These are phyloP conservation scores for Hydrocynus forskahlii DNA, from an alignment of 2,797 vertebrate genomes.

Conservation along the genomic window DNA sequence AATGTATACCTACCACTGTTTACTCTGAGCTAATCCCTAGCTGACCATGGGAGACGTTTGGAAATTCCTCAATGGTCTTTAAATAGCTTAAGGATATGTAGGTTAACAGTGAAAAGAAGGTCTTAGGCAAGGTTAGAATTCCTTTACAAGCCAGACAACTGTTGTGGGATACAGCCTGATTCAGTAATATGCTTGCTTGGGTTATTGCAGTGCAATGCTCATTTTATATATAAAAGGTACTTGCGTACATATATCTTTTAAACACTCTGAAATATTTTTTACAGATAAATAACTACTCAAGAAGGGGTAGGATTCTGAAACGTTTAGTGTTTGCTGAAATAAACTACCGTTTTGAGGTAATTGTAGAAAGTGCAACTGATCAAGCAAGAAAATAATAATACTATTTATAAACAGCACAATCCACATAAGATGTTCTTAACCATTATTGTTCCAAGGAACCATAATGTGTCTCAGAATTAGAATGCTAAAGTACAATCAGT, in stretches of 20 bases:
- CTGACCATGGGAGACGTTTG: not conserved
- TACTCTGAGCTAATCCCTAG: not conserved
- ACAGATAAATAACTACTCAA: too few species aligned
- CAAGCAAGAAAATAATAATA: too few species aligned
- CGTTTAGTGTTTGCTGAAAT: too few species aligned
- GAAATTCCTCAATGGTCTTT: not conserved
- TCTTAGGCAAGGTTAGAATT: not conserved
- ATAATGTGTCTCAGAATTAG: not conserved
- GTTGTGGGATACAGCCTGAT: not conserved
- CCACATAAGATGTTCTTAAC: not conserved
- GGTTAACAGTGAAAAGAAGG: not conserved
- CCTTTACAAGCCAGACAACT: not conserved
- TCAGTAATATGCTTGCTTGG: not conserved
- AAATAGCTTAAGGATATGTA: conserved; percentile 15
- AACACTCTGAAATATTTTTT: too few species aligned
- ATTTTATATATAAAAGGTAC: not conserved
- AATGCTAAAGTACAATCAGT: not conserved
- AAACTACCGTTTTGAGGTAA: too few species aligned
- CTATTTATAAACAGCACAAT: not conserved
- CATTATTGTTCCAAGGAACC: not conserved
- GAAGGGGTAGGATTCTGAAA: not conserved
- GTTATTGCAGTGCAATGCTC: not conserved
- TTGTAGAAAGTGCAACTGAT: not conserved
- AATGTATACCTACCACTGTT: not conserved
- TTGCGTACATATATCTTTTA: not conserved